Percentiles rank a stretch among this genome's conserved stretches.
These are phyloP conservation scores for Apis laboriosa DNA, from an alignment of 1,140 invertebrate genomes.

Conservation along the genomic window DNA sequence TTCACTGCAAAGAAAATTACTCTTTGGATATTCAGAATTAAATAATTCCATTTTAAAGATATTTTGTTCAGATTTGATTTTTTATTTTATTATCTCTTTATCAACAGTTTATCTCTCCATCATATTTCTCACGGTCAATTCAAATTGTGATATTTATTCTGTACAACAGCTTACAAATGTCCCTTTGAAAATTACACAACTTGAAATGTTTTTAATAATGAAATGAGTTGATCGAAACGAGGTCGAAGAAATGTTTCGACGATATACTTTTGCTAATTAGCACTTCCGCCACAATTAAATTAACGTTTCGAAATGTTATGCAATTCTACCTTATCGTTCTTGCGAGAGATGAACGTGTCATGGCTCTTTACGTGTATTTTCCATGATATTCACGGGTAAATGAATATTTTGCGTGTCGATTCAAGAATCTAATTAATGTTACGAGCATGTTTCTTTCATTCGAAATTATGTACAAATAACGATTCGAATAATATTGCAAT, in stretches of 20 bases:
- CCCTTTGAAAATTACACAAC: background rate
- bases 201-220: background rate
- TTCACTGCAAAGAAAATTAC: too few species aligned
- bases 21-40: too few species aligned
- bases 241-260: constrained; percentile 23
- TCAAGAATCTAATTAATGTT: too few species aligned
- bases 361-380: background rate
- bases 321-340: background rate
- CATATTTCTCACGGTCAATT: background rate
- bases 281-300: constrained; percentile 1
- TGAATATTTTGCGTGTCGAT: too few species aligned
- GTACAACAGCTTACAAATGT: background rate
- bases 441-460: too few species aligned
- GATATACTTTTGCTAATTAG: constrained; percentile 45
- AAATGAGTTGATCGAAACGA: constrained; percentile 8
- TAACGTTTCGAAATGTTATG: background rate
- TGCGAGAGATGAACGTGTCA: background rate
- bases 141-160: background rate
- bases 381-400: too few species aligned
- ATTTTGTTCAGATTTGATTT: too few species aligned
- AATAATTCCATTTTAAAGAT: too few species aligned
- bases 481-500: too few species aligned
- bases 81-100: too few species aligned
- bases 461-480: too few species aligned
- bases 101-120: too few species aligned